phyloP scores from a whole-genome alignment of 1,140 invertebrate genomes.

The Cryptotermes secundus region DNA sequence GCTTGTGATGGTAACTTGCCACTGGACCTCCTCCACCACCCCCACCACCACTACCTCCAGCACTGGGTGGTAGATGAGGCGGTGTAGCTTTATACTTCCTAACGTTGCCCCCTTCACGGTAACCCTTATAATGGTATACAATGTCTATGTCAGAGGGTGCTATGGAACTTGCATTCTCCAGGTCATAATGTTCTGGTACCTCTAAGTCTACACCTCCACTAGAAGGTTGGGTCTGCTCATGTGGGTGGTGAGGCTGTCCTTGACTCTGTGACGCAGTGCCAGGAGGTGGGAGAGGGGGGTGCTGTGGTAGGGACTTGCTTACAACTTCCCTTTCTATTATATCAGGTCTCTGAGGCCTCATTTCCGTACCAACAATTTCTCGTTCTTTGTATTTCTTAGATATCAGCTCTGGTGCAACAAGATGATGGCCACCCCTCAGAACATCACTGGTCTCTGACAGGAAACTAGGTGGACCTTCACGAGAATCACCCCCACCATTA shows the following conservation, averaged over 20 bases:
- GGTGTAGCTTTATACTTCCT: constrained; percentile 83
- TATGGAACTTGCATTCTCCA: constrained; percentile 96
- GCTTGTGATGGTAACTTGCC: constrained; percentile 66
- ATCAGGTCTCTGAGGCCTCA: constrained; percentile 78
- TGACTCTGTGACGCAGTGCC: constrained; percentile 50
- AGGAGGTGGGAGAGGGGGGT: constrained; percentile 61
- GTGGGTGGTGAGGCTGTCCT: constrained; percentile 65
- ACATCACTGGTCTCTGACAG: constrained; percentile 67
- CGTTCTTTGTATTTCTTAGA: constrained; percentile 87
- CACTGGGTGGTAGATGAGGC: constrained; percentile 58
- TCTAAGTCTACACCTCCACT: constrained; percentile 73
- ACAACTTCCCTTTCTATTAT: constrained; percentile 89
- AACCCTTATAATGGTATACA: constrained; percentile 94
- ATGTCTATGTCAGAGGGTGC: constrained; percentile 97
- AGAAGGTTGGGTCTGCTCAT: constrained; percentile 52
- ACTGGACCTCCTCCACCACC: constrained; percentile 55
- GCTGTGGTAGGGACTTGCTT: constrained; percentile 74
- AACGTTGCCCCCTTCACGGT: constrained; percentile 72
- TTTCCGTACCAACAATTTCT: constrained; percentile 58
- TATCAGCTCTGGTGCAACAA: constrained; percentile 75
- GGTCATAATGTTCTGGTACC: constrained; percentile 91
- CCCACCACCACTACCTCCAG: neutral
- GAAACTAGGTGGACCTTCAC: constrained; percentile 52
- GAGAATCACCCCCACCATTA: constrained; percentile 35
- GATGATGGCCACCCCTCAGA: constrained; percentile 63